Conservation (phyloP, 1,140 invertebrate genomes). For the Microvelia longipes region DNA sequence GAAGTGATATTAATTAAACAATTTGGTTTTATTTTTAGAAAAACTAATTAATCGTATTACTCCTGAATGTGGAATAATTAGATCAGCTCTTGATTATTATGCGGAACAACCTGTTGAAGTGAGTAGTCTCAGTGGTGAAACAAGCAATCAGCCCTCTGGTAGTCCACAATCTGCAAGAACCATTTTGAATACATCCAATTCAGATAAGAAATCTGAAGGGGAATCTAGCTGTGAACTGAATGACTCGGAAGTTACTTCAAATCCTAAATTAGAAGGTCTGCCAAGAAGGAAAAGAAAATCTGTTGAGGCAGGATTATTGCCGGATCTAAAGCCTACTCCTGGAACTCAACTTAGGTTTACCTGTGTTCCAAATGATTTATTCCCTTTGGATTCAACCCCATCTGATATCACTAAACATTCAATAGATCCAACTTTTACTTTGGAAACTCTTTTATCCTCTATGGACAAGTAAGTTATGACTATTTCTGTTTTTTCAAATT, state of each 20-base stretch:
- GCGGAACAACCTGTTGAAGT: too few relatives aligned
- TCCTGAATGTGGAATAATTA: constrained; percentile 43
- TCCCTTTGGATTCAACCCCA: constrained; percentile 59
- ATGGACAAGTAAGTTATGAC: constrained; percentile 38
- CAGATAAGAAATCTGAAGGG: not conserved
- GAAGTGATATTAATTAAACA: too few relatives aligned
- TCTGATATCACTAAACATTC: constrained; percentile 71
- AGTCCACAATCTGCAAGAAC: not conserved
- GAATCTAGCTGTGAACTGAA: not conserved
- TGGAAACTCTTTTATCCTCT: constrained; percentile 47
- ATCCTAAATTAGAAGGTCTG: not conserved
- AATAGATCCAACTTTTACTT: constrained; percentile 65
- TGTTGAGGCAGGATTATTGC: not conserved
- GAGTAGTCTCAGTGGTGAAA: not conserved
- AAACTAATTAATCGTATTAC: constrained; percentile 36
- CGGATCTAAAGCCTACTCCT: constrained; percentile 52
- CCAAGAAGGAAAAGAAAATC: not conserved
- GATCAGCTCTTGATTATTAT: constrained; percentile 53
- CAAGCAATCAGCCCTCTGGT: not conserved
- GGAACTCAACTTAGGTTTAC: constrained; percentile 69
- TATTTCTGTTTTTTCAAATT: too few relatives aligned
- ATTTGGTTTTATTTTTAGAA: constrained; percentile 24
- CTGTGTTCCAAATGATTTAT: constrained; percentile 53
- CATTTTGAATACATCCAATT: too few relatives aligned
- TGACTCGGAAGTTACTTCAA: not conserved